phyloP scores from a whole-genome alignment of 2,888 invertebrate genomes.

The Agrochola lota region DNA sequence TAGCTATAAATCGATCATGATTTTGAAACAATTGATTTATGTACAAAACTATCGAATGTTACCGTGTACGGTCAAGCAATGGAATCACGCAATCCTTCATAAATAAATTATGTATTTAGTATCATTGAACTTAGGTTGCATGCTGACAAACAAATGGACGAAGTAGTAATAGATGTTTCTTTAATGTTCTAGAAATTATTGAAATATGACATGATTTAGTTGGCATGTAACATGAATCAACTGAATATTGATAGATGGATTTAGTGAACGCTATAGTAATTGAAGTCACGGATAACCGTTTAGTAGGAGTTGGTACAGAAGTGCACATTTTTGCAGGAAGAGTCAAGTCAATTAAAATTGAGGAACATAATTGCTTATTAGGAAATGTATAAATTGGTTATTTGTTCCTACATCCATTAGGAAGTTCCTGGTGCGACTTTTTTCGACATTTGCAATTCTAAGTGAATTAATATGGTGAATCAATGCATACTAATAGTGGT shows the following conservation, averaged over 20 bases:
- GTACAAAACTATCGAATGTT: slow-evolving; percentile 29
- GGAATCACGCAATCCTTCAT: slow-evolving; percentile 52
- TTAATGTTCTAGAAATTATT: slow-evolving; percentile 41
- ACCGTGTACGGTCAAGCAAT: slow-evolving; percentile 9
- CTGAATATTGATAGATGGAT: slow-evolving; percentile 26
- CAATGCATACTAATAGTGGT: background rate
- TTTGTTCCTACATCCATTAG: slow-evolving; percentile 27
- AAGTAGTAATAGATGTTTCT: slow-evolving; percentile 11
- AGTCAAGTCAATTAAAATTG: slow-evolving; percentile 16
- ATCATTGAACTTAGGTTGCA: slow-evolving; percentile 56
- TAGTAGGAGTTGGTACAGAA: background rate
- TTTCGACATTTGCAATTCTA: background rate
- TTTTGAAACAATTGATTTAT: slow-evolving; percentile 46
- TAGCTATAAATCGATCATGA: slow-evolving; percentile 3
- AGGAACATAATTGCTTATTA: slow-evolving; percentile 17
- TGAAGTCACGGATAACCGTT: background rate
- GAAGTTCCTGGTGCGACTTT: slow-evolving; percentile 13
- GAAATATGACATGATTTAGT: slow-evolving; percentile 20
- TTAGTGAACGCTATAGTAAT: slow-evolving; percentile 9
- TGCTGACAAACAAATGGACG: slow-evolving; percentile 51
- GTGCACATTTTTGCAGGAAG: slow-evolving; percentile 2
- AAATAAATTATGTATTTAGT: slow-evolving; percentile 47
- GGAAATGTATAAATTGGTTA: slow-evolving; percentile 16
- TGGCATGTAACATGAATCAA: slow-evolving; percentile 11
- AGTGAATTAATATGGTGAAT: background rate